Conservation (phyloP, 2,797 vertebrate species). For the Chromis chromis region DNA sequence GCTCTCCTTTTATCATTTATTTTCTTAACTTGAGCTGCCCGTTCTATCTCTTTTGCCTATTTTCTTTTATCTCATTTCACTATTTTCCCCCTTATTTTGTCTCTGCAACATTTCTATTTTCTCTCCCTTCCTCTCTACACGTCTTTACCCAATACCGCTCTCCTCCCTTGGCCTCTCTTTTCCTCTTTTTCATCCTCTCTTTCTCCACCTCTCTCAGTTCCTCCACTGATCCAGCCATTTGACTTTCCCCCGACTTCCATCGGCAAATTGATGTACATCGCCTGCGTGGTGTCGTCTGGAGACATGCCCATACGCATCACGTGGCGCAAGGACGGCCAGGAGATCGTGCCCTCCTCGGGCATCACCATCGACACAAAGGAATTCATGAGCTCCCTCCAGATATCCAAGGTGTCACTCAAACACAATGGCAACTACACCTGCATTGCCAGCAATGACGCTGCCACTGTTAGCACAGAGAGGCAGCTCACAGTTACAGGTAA, state of each 20-base stretch:
- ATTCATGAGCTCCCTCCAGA: constrained; percentile 97
- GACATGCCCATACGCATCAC: constrained; percentile 99
- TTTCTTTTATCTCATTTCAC: constrained; percentile 29
- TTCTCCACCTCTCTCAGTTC: constrained; percentile 82
- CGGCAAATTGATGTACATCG: constrained; percentile 97
- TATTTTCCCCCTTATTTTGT: constrained; percentile 25
- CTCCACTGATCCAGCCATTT: constrained; percentile 97
- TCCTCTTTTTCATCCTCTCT: background rate
- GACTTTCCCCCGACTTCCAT: constrained; percentile 98
- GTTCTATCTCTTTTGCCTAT: constrained; percentile 27
- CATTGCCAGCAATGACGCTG: constrained; percentile 94
- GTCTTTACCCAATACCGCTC: background rate
- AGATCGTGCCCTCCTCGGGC: constrained; percentile 94
- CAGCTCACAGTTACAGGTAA: constrained; percentile 96
- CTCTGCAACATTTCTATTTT: constrained; percentile 24
- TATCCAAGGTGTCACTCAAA: constrained; percentile 95
- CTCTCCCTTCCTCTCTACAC: constrained; percentile 3
- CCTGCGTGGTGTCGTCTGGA: constrained; percentile 96
- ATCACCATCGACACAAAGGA: constrained; percentile 97
- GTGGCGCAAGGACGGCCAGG: constrained; percentile 97
- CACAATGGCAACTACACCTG: constrained; percentile 98
- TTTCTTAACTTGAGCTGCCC: constrained; percentile 36
- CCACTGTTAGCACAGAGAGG: constrained; percentile 96
- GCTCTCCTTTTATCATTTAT: constrained; percentile 34
- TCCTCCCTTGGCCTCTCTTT: background rate